Percentiles rank a stretch among this genome's conserved stretches.
phyloP scores from a whole-genome alignment of 2,113 vertebrate species.

The Sus scrofa region T2T-Sscrofa CM000819.6:103037001-103037500 shows the following conservation, averaged over 20 bases:
- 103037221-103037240: not conserved
- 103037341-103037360: no score
- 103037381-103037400: no score
- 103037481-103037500: no score
- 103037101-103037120: constrained; percentile 94
- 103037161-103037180: not conserved
- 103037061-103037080: constrained; percentile 95
- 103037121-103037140: constrained; percentile 97
- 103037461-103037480: no score
- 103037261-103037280: not conserved
- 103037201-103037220: no score
- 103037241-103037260: constrained; percentile 12
- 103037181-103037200: not conserved
- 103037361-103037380: no score
- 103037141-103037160: constrained; percentile 94
- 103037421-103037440: no score
- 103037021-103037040: constrained; percentile 98
- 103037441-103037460: no score
- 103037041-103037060: constrained; percentile 94
- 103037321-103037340: no score
- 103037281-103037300: not conserved
- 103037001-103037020: constrained; percentile 95
- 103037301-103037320: no score
- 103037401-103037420: no score
- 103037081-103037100: constrained; percentile 96